phyloP scores from a whole-genome alignment of 2,797 vertebrate species.

The Cheirogaleus major region DNA sequence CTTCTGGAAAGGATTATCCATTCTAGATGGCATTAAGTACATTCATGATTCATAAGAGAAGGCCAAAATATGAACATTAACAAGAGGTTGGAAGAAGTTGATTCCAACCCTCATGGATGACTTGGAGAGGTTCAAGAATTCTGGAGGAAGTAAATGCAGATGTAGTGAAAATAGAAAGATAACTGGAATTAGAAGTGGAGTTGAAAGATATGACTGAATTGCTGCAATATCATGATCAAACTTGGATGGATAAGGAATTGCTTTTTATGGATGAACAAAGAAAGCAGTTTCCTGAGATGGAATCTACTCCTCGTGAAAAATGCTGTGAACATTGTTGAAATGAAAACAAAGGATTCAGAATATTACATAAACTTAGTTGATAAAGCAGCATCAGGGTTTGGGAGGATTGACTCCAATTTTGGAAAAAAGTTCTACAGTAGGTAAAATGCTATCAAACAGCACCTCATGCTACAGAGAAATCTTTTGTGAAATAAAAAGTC shows the following conservation, averaged over 20 bases:
- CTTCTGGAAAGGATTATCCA: background rate
- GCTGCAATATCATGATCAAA: background rate
- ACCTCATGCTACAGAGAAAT: background rate
- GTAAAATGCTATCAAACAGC: background rate
- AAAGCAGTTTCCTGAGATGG: background rate
- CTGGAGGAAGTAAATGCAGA: background rate
- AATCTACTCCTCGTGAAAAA: background rate
- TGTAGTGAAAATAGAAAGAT: background rate
- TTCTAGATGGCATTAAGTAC: background rate
- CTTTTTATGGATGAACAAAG: background rate
- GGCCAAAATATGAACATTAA: background rate
- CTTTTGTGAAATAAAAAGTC: background rate
- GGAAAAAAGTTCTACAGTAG: background rate
- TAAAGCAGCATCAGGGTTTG: background rate
- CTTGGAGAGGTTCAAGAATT: background rate
- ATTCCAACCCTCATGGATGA: background rate
- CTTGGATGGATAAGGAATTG: background rate
- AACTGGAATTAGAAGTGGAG: background rate
- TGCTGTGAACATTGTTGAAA: background rate
- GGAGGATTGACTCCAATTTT: background rate
- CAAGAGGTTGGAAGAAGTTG: background rate
- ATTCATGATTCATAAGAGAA: background rate
- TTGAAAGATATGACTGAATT: background rate
- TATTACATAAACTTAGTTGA: no score
- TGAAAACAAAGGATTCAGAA: background rate